Conservation (phyloP, 2,113 vertebrate genomes). For the Leuciscus idus region DNA sequence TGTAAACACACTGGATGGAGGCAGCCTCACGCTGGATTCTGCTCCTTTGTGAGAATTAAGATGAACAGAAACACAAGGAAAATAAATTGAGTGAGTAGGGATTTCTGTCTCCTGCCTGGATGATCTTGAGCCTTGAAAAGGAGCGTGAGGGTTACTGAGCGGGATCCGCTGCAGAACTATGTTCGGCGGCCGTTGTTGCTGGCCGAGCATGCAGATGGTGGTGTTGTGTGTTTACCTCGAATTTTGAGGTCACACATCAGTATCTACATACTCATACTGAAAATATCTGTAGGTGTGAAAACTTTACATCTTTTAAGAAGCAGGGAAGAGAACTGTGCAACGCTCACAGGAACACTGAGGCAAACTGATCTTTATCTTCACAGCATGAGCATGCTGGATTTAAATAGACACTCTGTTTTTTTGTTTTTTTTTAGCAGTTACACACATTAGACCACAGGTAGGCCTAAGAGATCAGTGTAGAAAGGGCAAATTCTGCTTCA, state of each 20-base stretch:
- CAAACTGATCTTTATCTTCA: constrained; percentile 15
- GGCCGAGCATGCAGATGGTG: no score
- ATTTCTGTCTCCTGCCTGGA: no score
- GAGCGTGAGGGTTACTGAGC: no score
- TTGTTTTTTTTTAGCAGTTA: neutral
- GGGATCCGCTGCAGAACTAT: no score
- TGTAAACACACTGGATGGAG: no score
- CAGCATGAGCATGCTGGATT: neutral
- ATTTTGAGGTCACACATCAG: neutral
- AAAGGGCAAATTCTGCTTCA: neutral
- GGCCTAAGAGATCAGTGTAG: neutral
- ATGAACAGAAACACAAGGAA: no score
- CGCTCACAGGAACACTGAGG: neutral
- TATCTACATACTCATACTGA: constrained; percentile 6
- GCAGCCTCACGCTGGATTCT: no score
- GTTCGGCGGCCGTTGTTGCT: no score
- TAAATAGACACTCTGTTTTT: neutral
- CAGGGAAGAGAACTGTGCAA: neutral
- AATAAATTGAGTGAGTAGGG: no score
- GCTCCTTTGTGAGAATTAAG: no score
- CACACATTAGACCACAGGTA: neutral
- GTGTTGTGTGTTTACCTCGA: neutral
- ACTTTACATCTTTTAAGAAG: neutral
- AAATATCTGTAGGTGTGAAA: constrained; percentile 5
- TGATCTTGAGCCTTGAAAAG: no score